phyloP scores from a whole-genome alignment of 2,797 vertebrate genomes.

The Enteromius argenteus region DNA sequence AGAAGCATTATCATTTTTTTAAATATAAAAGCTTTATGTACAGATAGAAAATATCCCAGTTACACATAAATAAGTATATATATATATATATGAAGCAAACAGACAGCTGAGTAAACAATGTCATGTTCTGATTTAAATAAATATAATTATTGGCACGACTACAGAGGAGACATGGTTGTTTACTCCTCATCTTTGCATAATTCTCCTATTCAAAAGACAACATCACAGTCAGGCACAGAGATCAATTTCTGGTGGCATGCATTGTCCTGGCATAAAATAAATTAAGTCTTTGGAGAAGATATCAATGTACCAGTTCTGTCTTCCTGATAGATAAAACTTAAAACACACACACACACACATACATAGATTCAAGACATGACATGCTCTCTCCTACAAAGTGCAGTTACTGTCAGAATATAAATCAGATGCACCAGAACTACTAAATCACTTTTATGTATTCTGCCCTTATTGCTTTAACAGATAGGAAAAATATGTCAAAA shows the following conservation, averaged over 20 bases:
- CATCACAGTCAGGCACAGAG: conserved; percentile 69
- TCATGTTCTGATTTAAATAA: conserved; percentile 42
- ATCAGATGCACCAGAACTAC: not conserved
- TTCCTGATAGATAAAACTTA: not conserved
- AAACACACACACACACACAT: not conserved
- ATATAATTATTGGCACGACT: conserved; percentile 59
- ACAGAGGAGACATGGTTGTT: conserved; percentile 53
- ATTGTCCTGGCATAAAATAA: conserved; percentile 50
- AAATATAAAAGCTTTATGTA: conserved; percentile 37
- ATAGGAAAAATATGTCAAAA: not conserved
- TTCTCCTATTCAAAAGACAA: conserved; percentile 62
- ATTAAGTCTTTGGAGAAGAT: conserved; percentile 40
- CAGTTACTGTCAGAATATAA: not conserved
- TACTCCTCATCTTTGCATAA: conserved; percentile 54
- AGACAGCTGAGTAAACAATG: not conserved
- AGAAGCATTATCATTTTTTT: not conserved
- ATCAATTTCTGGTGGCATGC: conserved; percentile 31
- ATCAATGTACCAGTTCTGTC: conserved; percentile 4
- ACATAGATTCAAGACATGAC: conserved; percentile 38
- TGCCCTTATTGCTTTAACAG: not conserved
- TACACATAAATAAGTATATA: conserved; percentile 20
- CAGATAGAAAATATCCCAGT: conserved; percentile 30
- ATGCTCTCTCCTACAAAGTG: conserved; percentile 18
- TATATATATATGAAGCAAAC: conserved; percentile 17
- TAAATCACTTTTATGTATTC: not conserved